Base-by-base conservation (phyloP, 64 coral and sea anemone genomes). In the Stichodactyla helianthus region DNA sequence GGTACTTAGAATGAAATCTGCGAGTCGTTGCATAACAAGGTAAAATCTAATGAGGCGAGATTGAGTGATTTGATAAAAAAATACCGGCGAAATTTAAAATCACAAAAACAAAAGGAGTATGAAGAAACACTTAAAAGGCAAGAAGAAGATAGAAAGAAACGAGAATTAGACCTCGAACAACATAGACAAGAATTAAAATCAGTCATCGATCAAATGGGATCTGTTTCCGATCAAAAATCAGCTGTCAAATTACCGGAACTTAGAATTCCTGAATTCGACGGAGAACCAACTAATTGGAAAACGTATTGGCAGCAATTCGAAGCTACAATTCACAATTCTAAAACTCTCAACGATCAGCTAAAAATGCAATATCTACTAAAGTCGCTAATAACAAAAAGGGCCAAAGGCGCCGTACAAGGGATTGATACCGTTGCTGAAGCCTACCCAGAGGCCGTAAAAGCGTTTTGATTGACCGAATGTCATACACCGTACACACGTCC, bases 351-450 rank as follows among this genome's bases (percentile, higher is more conserved):
- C 89, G 89, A 86, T 64, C 89, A 90, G 44, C 51, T 90, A 11
- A 50, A 62, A 25, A 90, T 90, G 82, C 35, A 44, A 2, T 44
- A 44, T 44, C 35, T 44, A 44, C 35, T 44, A 44, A 44, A 44
- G 1, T 44, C 89, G 83, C 89, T 28, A 90, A 59, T 85, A 83
- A 90, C 83, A 70, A 82, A 15, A 85, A 85, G n/a, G 35, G 35
- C 35, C 35, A 44, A 44, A 44, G 35, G 4, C 35, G 35, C 35
- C 35, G 35, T 44, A 44, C 79, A 90, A 86, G 89, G 89, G 26
- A 90, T 90, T 79, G 89, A 90, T 77, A 82, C 83, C 13, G 63
- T 44, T 44, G 35, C 35, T 44, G 35, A 44, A 44, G 2, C 35
- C 35, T 44, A 44, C 35, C 35, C 35, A 44, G 35, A 44, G 35